phyloP scores from a whole-genome alignment of 2,888 invertebrate species.

The Tubulanus polymorphus region DNA sequence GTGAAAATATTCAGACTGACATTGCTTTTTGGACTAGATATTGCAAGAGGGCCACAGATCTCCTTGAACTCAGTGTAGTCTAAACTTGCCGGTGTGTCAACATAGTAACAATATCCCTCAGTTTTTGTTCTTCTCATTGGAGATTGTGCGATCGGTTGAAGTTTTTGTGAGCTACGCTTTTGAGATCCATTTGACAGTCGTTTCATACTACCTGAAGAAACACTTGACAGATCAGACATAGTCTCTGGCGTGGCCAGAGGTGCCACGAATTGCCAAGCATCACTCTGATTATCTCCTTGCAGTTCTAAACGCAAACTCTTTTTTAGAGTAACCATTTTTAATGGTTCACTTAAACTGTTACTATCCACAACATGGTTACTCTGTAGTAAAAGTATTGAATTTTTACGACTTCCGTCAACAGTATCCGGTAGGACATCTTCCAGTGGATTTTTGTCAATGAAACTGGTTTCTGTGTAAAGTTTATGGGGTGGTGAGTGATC shows the following conservation, averaged over 20 bases:
- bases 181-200: constrained; percentile 16
- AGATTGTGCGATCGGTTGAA: constrained; percentile 36
- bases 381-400: not conserved
- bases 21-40: no score
- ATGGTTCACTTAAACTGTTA: not conserved
- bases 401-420: not conserved
- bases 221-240: constrained; percentile 74
- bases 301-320: not conserved
- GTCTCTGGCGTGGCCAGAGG: constrained; percentile 80
- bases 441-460: constrained; percentile 54
- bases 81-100: constrained; percentile 6
- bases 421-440: not conserved
- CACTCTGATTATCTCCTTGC: not conserved
- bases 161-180: constrained; percentile 21
- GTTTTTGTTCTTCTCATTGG: constrained; percentile 17
- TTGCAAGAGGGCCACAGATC: no score
- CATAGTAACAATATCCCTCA: constrained; percentile 12
- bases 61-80: no score
- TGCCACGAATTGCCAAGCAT: constrained; percentile 56
- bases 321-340: not conserved
- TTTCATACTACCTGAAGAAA: constrained; percentile 53
- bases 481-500: constrained; percentile 53
- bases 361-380: not conserved
- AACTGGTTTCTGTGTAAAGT: constrained; percentile 71
- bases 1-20: no score